phyloP scores from a whole-genome alignment of 2,888 invertebrate genomes.

The Archaeoteleia sp. region DNA sequence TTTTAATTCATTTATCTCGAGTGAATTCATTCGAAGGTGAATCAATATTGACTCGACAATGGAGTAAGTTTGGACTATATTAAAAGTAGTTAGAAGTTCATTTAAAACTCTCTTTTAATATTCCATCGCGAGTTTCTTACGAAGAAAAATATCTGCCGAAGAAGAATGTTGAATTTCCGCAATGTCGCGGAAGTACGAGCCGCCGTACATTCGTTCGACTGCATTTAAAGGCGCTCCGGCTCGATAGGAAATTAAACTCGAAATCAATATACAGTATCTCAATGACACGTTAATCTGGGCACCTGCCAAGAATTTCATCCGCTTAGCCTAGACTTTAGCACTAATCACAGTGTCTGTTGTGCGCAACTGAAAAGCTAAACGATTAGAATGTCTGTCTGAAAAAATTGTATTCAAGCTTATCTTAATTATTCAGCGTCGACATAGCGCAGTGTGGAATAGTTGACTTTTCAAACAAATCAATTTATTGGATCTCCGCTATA shows the following conservation, averaged over 20 bases:
- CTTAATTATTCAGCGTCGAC: constrained; percentile 35
- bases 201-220: constrained; percentile 19
- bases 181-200: constrained; percentile 16
- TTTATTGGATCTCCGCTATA: constrained; percentile 15
- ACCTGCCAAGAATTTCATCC: constrained; percentile 46
- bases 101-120: constrained; percentile 44
- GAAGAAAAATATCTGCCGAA: constrained; percentile 44
- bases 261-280: constrained; percentile 45
- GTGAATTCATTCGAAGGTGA: constrained; percentile 49
- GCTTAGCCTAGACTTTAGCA: constrained; percentile 26
- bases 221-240: constrained; percentile 36
- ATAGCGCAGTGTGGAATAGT: constrained; percentile 4
- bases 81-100: constrained; percentile 51
- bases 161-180: constrained; percentile 46
- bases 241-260: constrained; percentile 48
- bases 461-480: constrained; percentile 17
- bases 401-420: constrained; percentile 16
- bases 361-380: constrained; percentile 8
- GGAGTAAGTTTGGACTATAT: constrained; percentile 48
- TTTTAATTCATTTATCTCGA: constrained; percentile 52
- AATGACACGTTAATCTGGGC: constrained; percentile 49
- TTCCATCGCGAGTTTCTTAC: constrained; percentile 34
- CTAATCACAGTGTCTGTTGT: constrained; percentile 29
- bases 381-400: constrained; percentile 35
- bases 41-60: constrained; percentile 52